Evolutionary conservation across 2,888 invertebrate genomes (phyloP).

Genomic region (Cephus spinipes): DNA sequence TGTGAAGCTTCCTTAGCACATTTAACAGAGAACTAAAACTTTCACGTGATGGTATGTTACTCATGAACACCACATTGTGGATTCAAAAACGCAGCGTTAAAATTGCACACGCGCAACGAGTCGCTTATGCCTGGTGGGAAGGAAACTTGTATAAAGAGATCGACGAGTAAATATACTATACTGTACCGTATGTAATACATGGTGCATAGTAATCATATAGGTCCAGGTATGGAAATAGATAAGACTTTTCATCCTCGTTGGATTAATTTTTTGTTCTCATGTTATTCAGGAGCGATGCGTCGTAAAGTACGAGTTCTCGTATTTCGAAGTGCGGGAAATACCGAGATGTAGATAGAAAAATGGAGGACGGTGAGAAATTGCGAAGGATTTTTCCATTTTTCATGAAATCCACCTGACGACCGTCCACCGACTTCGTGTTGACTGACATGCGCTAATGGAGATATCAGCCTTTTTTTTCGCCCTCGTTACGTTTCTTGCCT

Average conservation of each 20-base stretch:
- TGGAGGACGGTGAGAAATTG: background rate
- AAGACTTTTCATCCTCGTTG: background rate
- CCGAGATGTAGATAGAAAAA: background rate
- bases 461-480: background rate
- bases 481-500: background rate
- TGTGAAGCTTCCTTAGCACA: background rate
- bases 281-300: background rate
- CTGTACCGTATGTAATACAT: background rate
- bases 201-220: background rate
- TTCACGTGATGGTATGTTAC: background rate
- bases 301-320: background rate
- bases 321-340: background rate
- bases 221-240: background rate
- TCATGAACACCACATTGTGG: background rate
- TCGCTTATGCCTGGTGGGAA: background rate
- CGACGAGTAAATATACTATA: background rate
- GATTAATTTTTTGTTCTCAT: background rate
- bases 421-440: background rate
- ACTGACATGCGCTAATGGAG: constrained; percentile 12
- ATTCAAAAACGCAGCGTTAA: background rate
- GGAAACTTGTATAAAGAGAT: background rate
- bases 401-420: constrained; percentile 4
- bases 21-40: background rate
- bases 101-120: background rate
- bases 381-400: background rate